These are phyloP conservation scores for Cyanoramphus novaezelandiae DNA, from an alignment of 2,113 vertebrate species.

Conservation along the genomic window DNA sequence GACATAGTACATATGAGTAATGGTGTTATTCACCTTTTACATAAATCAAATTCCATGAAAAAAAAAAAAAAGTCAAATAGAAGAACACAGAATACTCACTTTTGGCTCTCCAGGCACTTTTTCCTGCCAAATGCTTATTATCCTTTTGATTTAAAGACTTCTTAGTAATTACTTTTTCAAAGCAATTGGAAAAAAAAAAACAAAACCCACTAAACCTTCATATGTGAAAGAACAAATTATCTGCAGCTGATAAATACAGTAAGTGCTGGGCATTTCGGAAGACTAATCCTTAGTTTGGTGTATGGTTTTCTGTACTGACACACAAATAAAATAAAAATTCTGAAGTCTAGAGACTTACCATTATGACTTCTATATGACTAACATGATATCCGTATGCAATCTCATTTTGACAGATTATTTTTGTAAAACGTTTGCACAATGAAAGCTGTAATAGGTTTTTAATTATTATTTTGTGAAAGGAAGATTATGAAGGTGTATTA, in stretches of 20 bases:
- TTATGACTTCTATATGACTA: neutral
- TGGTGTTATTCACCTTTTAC: neutral
- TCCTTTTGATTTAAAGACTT: neutral
- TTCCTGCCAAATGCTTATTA: neutral
- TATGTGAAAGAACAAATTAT: neutral
- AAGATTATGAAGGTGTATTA: neutral
- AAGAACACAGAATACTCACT: neutral
- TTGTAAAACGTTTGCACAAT: neutral
- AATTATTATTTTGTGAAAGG: neutral
- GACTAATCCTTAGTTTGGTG: neutral
- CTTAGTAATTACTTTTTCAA: neutral
- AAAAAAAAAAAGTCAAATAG: neutral
- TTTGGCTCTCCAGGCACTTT: neutral
- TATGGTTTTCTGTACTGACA: neutral
- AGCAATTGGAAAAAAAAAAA: neutral
- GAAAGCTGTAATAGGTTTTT: neutral
- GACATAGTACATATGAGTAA: neutral
- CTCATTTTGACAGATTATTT: neutral
- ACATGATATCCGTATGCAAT: neutral
- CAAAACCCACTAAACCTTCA: neutral
- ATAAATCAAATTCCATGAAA: neutral
- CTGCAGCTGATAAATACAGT: neutral
- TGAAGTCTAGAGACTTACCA: neutral
- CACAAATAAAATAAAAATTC: neutral
- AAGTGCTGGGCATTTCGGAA: neutral